Conservation (phyloP, 1,140 invertebrate genomes). For the Mesaphorura yosii region DNA sequence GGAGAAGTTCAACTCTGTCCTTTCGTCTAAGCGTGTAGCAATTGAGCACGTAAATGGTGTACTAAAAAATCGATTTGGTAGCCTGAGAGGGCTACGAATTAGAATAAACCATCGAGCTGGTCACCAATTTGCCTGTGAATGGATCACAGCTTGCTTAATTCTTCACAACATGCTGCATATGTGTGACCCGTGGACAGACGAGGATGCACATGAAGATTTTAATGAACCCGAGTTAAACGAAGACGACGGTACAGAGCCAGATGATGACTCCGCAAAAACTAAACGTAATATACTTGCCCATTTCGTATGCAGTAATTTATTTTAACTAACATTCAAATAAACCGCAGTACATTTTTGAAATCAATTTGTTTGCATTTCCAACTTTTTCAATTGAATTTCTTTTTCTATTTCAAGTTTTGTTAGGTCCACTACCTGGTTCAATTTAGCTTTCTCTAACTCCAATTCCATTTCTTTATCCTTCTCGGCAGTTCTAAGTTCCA, state of each 20-base stretch:
- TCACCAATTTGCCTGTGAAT: not conserved
- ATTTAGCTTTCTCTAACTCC: too few relatives aligned
- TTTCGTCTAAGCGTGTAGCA: not conserved
- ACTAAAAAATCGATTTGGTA: not conserved
- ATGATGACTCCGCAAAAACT: too few relatives aligned
- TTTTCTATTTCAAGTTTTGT: too few relatives aligned
- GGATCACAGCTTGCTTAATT: not conserved
- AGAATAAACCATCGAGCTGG: not conserved
- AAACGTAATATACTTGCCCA: too few relatives aligned
- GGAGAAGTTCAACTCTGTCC: not conserved
- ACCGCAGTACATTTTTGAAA: too few relatives aligned
- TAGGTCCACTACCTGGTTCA: too few relatives aligned
- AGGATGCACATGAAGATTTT: not conserved
- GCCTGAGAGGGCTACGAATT: not conserved
- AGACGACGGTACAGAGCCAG: too few relatives aligned
- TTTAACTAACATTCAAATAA: too few relatives aligned
- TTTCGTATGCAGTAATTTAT: too few relatives aligned
- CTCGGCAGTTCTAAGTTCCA: not conserved
- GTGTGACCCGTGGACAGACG: not conserved
- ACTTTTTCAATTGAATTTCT: not conserved
- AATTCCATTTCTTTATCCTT: too few relatives aligned
- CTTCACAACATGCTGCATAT: not conserved
- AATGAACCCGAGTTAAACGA: too few relatives aligned
- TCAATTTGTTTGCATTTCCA: not conserved
- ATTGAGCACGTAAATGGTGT: not conserved